Base-by-base conservation (phyloP, 2,888 invertebrate genomes). In the Falcaria lacertinaria region DNA sequence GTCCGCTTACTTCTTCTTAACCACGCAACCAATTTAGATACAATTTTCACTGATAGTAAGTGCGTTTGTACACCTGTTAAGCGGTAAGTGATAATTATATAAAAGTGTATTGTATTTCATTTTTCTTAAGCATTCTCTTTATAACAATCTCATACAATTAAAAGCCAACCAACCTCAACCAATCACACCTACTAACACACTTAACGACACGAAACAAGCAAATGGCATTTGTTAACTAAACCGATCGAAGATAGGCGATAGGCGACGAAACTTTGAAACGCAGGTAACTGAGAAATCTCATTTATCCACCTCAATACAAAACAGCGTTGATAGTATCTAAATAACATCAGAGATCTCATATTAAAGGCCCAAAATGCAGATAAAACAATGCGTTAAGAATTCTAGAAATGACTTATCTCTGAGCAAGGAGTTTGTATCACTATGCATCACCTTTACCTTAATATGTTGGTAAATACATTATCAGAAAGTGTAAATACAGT, bases 261-360 rank as follows among this genome's bases (percentile, higher is more conserved):
- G 58, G 54, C 64, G 57, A 25, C 51, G 54, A 54, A 74, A 78
- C 64, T 74, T 77, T 61, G 60, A 64, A 69, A 64, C 54, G 53
- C 54, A 63, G 56, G 46, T 46, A 61, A 56, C 58, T 59, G 52
- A 60, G 53, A 60, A 71, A 79, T 70, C 81, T 80, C 79, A 79
- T 83, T 83, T 82, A 77, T 84, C 68, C 78, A 82, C 80, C 81
- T 85, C 84, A 83, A 78, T 83, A 80, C 82, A 82, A 75, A 69
- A 64, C 50, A 49, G 46, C 33, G 17, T n/a, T n/a, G 84, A 83
- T 84, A 74, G 39, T 45, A 85, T 85, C 83, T 83, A 69, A 81
- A 81, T 69, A 74, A 68, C 81, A 74, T 81, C 74, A 70, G 67
- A 59, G 65, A 75, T 74, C 69, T 77, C 70, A 75, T 80, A 83